Conservation (phyloP, 1,140 invertebrate species). For the Bombus affinis region DNA sequence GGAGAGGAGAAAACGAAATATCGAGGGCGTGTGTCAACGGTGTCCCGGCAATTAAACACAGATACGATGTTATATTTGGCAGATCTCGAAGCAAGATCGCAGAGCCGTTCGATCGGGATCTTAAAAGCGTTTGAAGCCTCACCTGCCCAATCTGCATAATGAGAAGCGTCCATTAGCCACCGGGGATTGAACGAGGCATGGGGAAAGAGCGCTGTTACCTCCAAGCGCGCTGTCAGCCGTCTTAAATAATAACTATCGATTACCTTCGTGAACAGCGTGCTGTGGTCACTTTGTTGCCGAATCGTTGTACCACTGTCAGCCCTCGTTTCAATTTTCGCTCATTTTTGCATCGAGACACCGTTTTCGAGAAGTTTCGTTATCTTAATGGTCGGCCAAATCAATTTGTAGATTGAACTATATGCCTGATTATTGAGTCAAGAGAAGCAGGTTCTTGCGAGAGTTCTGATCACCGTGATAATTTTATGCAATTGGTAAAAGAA, state of each 20-base stretch:
- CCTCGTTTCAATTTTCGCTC: no score
- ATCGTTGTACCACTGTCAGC: not conserved
- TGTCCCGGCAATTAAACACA: slow-evolving; percentile 52
- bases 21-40: not conserved
- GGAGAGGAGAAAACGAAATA: not conserved
- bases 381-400: not conserved
- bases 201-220: slow-evolving; percentile 47
- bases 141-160: slow-evolving; percentile 69
- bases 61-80: slow-evolving; percentile 45
- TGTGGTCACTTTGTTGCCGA: not conserved
- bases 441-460: not conserved
- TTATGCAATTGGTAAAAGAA: not conserved
- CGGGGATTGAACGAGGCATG: slow-evolving; percentile 25
- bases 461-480: not conserved
- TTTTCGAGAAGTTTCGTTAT: no score
- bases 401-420: not conserved
- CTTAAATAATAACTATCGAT: slow-evolving; percentile 61
- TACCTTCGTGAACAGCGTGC: slow-evolving; percentile 43
- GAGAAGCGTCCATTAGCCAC: slow-evolving; percentile 65
- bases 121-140: slow-evolving; percentile 67
- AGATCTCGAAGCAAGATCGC: slow-evolving; percentile 52
- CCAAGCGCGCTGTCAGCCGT: slow-evolving; percentile 49
- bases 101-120: slow-evolving; percentile 56
- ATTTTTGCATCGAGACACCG: not conserved
- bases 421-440: not conserved